A percentile compares a stretch with the other conserved stretches of the same genome.
Conservation (phyloP, 2,888 invertebrate genomes). For the Aphodius sticticus region DNA sequence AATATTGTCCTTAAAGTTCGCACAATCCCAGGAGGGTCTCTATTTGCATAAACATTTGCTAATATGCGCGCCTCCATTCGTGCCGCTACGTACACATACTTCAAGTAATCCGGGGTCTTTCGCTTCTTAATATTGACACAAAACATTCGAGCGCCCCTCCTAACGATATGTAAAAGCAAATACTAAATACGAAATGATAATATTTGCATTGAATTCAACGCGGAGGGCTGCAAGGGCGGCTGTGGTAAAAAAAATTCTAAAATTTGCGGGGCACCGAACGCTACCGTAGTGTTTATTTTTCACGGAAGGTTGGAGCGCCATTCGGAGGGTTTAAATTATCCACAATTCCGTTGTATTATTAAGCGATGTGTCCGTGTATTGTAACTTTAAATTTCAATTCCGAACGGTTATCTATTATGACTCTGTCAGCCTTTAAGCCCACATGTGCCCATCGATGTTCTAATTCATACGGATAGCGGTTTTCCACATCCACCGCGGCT, state of each 20-base stretch:
- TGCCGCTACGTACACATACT: not conserved
- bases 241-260: not conserved
- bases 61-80: not conserved
- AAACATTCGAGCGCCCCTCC: not conserved
- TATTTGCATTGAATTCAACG: not conserved
- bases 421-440: too few species aligned
- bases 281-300: not conserved
- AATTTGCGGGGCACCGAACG: not conserved
- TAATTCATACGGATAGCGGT: too few species aligned
- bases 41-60: not conserved
- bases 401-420: not conserved
- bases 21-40: not conserved
- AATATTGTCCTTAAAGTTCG: not conserved
- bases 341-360: too few species aligned
- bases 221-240: not conserved
- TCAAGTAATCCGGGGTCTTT: not conserved
- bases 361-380: too few species aligned
- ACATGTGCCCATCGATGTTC: too few species aligned
- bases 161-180: conserved; percentile 4
- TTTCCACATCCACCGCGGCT: too few species aligned
- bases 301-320: not conserved
- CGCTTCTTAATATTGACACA: not conserved
- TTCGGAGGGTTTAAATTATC: not conserved
- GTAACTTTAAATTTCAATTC: not conserved
- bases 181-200: conserved; percentile 4